Percentiles rank a stretch among this genome's conserved stretches.
Conservation (phyloP, 2,888 invertebrate species). For the Mesochorus sp. region DNA sequence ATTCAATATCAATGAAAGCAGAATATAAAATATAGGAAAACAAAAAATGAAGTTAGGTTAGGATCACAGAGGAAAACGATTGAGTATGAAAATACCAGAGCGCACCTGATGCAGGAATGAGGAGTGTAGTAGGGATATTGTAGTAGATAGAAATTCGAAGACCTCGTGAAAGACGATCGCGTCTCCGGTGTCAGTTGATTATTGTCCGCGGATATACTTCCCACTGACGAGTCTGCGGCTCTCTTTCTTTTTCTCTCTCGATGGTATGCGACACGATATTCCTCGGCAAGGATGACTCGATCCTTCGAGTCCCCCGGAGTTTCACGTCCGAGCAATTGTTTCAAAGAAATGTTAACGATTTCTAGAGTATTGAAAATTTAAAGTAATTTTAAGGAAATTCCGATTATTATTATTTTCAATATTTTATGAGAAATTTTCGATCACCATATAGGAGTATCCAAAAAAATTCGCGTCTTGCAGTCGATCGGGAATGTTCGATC, state of each 20-base stretch:
- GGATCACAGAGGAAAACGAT: not conserved
- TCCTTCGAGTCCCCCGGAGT: too few relatives aligned
- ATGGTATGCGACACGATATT: slow-evolving; percentile 55
- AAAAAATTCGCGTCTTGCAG: not conserved
- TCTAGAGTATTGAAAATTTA: too few relatives aligned
- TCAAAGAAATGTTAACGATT: too few relatives aligned
- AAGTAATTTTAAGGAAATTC: too few relatives aligned
- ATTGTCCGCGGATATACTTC: slow-evolving; percentile 38
- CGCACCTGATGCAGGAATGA: slow-evolving; percentile 39
- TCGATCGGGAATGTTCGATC: slow-evolving; percentile 12
- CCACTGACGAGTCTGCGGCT: not conserved
- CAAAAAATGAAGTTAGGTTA: too few relatives aligned
- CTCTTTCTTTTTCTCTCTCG: slow-evolving; percentile 12
- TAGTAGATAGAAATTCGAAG: slow-evolving; percentile 49
- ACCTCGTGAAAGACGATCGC: slow-evolving; percentile 54
- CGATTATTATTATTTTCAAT: too few relatives aligned
- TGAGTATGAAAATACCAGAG: not conserved
- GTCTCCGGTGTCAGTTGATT: slow-evolving; percentile 57
- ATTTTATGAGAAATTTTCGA: too few relatives aligned
- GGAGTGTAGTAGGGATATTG: slow-evolving; percentile 19
- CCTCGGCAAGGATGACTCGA: slow-evolving; percentile 53
- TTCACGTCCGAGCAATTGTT: too few relatives aligned
- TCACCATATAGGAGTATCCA: not conserved
- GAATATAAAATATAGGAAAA: too few relatives aligned
- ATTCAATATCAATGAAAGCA: too few relatives aligned